Percentiles rank a stretch among this genome's conserved stretches.
Evolutionary conservation across 2,113 vertebrate genomes (phyloP).

Genomic region (Cynocephalus volans): DNA sequence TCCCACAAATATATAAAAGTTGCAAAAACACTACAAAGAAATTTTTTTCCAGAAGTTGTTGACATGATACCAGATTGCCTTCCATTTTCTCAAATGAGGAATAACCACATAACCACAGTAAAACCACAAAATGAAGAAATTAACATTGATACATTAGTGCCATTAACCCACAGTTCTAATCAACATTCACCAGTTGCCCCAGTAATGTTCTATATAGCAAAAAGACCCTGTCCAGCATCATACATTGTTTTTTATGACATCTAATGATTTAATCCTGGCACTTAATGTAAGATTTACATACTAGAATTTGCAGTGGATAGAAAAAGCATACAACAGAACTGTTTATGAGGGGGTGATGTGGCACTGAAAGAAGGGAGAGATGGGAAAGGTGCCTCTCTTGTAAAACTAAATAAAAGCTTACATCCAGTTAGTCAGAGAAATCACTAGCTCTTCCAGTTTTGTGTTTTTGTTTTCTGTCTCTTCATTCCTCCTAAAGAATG

Average conservation of each 20-base stretch:
- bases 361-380: not conserved
- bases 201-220: not conserved
- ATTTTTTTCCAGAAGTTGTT: conserved; percentile 14
- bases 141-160: not conserved
- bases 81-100: not conserved
- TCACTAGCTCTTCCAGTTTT: not conserved
- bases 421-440: not conserved
- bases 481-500: conserved; percentile 25
- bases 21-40: conserved; percentile 2
- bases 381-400: not conserved
- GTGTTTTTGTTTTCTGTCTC: conserved; percentile 25
- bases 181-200: not conserved
- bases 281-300: not conserved
- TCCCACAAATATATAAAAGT: conserved; percentile 11
- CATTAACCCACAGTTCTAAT: not conserved
- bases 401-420: not conserved
- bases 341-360: not conserved
- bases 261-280: not conserved
- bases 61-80: not conserved
- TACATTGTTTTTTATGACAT: not conserved
- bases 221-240: not conserved
- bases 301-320: conserved; percentile 4
- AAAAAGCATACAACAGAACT: conserved; percentile 21
- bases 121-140: conserved; percentile 2
- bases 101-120: not conserved